These are phyloP conservation scores for Vulpes vulpes DNA, from an alignment of 2,113 vertebrate species.

Conservation along the genomic window DNA sequence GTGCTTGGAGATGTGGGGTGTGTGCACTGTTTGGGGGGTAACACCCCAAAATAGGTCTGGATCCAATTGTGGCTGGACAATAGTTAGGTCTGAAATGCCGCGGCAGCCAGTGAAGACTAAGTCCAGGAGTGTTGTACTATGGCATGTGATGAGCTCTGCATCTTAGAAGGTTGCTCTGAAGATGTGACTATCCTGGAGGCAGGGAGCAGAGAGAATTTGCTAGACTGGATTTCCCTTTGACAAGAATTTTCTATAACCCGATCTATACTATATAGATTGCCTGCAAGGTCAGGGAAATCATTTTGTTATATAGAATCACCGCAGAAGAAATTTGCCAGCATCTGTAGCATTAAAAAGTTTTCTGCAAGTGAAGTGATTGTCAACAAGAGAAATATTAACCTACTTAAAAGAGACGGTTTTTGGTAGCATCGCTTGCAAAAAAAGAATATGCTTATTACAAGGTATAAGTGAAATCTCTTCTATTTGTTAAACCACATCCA, in stretches of 20 bases:
- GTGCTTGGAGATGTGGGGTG: not conserved
- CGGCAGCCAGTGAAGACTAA: not conserved
- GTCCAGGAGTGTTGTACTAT: not conserved
- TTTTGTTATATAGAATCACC: not conserved
- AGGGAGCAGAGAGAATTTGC: not conserved
- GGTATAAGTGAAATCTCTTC: conserved; percentile 47
- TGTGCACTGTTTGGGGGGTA: not conserved
- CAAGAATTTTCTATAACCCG: not conserved
- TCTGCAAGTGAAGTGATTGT: conserved; percentile 25
- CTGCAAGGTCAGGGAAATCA: conserved; percentile 28
- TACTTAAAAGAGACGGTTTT: conserved; percentile 48
- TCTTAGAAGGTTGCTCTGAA: not conserved
- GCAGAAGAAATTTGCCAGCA: conserved; percentile 15
- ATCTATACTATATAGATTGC: not conserved
- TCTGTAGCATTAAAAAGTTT: conserved; percentile 39
- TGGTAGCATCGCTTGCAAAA: conserved; percentile 40
- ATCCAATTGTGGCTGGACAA: not conserved
- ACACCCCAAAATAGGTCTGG: not conserved
- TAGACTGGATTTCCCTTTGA: not conserved
- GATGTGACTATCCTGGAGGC: not conserved
- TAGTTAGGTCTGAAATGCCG: not conserved
- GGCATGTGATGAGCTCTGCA: not conserved
- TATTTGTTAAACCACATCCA: conserved; percentile 19
- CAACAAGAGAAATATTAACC: conserved; percentile 61
- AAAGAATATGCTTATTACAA: conserved; percentile 31